Conservation (phyloP, 2,888 invertebrate species). For the Acronicta aceris region DNA sequence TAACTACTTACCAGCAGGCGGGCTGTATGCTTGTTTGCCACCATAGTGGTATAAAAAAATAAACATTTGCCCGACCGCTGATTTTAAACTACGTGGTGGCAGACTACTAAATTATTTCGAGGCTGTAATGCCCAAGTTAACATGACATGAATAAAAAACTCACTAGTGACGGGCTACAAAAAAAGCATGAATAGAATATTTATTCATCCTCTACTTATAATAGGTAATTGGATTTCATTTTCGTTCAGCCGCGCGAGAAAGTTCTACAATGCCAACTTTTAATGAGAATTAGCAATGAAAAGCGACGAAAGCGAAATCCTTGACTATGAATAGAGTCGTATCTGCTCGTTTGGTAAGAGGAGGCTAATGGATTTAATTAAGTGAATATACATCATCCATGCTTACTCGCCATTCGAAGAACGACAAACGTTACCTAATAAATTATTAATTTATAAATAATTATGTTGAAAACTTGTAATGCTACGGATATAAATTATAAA, state of each 20-base stretch:
- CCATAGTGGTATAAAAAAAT: too few species aligned
- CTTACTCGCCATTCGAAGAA: neutral
- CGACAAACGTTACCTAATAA: neutral
- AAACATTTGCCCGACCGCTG: constrained; percentile 8
- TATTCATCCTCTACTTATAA: constrained; percentile 16
- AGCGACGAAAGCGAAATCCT: constrained; percentile 20
- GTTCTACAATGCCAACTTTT: constrained; percentile 19
- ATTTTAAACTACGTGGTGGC: constrained; percentile 9
- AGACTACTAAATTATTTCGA: constrained; percentile 16
- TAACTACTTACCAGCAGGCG: too few species aligned
- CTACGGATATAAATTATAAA: too few species aligned
- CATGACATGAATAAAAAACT: constrained; percentile 32
- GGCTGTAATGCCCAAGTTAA: constrained; percentile 17
- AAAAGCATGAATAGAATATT: constrained; percentile 19
- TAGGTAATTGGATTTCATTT: constrained; percentile 43
- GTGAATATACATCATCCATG: neutral
- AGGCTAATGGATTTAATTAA: neutral
- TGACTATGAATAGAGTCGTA: constrained; percentile 18
- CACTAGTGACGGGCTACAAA: neutral
- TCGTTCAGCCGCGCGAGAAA: constrained; percentile 17
- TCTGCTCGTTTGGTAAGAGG: neutral
- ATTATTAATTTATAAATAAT: neutral
- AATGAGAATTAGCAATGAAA: constrained; percentile 30
- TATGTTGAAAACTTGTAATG: neutral
- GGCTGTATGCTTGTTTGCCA: too few species aligned